Conservation (phyloP, 2,888 invertebrate genomes). For the Invenusta paracnida region DNA sequence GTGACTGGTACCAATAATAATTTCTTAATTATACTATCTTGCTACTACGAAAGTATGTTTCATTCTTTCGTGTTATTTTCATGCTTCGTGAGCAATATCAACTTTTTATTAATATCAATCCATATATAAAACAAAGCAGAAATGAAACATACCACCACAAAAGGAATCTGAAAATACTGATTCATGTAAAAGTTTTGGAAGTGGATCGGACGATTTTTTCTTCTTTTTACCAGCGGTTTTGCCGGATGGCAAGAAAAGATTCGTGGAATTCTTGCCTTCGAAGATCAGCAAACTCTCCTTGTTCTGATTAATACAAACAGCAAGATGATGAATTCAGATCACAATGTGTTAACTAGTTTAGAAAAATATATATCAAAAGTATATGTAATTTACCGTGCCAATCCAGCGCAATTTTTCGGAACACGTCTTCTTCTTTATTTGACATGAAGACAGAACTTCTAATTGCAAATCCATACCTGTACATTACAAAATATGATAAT, state of each 20-base stretch:
- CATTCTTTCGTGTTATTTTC: too few relatives aligned
- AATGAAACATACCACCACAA: not conserved
- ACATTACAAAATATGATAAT: too few relatives aligned
- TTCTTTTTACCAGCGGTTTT: conserved; percentile 2
- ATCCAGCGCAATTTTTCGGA: conserved; percentile 10
- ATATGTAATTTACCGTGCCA: not conserved
- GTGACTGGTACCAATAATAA: too few relatives aligned
- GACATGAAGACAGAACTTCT: conserved; percentile 3
- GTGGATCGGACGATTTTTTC: not conserved
- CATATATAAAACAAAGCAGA: too few relatives aligned
- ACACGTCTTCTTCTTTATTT: not conserved
- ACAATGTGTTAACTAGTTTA: too few relatives aligned
- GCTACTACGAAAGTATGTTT: too few relatives aligned
- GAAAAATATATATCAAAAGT: too few relatives aligned
- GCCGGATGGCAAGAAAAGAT: not conserved
- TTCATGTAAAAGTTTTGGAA: conserved; percentile 4
- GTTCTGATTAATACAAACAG: too few relatives aligned
- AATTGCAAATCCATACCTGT: conserved; percentile 1
- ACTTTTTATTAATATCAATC: too few relatives aligned
- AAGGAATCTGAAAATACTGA: conserved; percentile 1
- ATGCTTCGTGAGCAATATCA: too few relatives aligned
- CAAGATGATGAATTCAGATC: too few relatives aligned
- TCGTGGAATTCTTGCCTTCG: not conserved
- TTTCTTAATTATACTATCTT: too few relatives aligned
- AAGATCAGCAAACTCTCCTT: not conserved